Percentiles rank a stretch among this genome's conserved stretches.
Conservation (phyloP, 2,888 invertebrate species). For the Dorcus parallelipipedus region DNA sequence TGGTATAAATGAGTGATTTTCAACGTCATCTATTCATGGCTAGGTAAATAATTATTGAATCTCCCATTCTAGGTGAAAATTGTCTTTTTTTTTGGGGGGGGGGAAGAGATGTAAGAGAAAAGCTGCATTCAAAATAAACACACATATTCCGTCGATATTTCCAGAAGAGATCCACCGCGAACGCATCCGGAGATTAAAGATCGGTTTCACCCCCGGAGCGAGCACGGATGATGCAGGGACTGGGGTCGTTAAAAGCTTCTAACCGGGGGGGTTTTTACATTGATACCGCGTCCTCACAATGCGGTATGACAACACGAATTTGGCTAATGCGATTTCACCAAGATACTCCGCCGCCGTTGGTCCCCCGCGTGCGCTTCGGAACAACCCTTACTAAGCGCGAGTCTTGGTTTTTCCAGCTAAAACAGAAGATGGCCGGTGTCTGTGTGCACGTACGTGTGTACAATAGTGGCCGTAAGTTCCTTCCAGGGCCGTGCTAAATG, state of each 20-base stretch:
- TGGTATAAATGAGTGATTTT: too few relatives aligned
- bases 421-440: too few relatives aligned
- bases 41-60: too few relatives aligned
- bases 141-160: background rate
- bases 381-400: too few relatives aligned
- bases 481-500: slow-evolving; percentile 8
- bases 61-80: too few relatives aligned
- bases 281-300: slow-evolving; percentile 22
- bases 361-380: too few relatives aligned
- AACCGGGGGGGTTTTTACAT: slow-evolving; percentile 22
- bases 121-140: too few relatives aligned
- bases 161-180: slow-evolving; percentile 20
- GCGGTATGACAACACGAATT: slow-evolving; percentile 29
- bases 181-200: slow-evolving; percentile 31
- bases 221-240: slow-evolving; percentile 25
- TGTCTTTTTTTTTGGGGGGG: too few relatives aligned
- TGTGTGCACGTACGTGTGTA: slow-evolving; percentile 8
- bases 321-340: slow-evolving; percentile 29
- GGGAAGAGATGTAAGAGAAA: too few relatives aligned
- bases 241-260: slow-evolving; percentile 30
- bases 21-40: too few relatives aligned
- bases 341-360: background rate
- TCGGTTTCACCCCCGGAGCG: slow-evolving; percentile 25
- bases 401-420: too few relatives aligned
- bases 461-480: background rate